Conservation (phyloP, 2,888 invertebrate genomes). For the Arctia plantaginis region DNA sequence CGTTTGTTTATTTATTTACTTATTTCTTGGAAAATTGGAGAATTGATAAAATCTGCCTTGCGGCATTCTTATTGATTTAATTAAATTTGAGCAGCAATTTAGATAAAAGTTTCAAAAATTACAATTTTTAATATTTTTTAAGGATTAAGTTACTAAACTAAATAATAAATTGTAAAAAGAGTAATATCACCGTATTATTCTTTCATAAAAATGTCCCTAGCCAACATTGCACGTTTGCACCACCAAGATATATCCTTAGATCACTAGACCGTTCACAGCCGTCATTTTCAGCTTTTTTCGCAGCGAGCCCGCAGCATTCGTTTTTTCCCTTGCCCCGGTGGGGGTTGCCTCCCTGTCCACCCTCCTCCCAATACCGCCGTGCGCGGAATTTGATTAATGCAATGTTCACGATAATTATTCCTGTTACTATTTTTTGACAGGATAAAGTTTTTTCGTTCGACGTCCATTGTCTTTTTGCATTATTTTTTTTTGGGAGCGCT, state of each 20-base stretch:
- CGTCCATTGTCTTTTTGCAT: conserved; percentile 64
- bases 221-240: background rate
- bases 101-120: too few species aligned
- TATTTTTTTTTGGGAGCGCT: conserved; percentile 25
- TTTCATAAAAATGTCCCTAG: too few species aligned
- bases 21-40: too few species aligned
- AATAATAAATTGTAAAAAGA: too few species aligned
- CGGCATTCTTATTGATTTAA: too few species aligned
- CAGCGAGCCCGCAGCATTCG: conserved; percentile 81
- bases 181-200: too few species aligned
- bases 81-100: too few species aligned
- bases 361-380: conserved; percentile 80
- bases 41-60: too few species aligned
- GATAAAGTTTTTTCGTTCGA: conserved; percentile 75
- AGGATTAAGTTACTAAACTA: too few species aligned
- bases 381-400: conserved; percentile 87
- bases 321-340: conserved; percentile 69
- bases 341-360: conserved; percentile 48
- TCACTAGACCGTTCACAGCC: conserved; percentile 50
- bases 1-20: too few species aligned
- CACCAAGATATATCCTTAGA: conserved; percentile 54
- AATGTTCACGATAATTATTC: conserved; percentile 86
- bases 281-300: conserved; percentile 82
- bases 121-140: too few species aligned
- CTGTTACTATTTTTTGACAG: conserved; percentile 85